phyloP scores from a whole-genome alignment of 2,888 invertebrate genomes.

The Epinotia ramella region DNA sequence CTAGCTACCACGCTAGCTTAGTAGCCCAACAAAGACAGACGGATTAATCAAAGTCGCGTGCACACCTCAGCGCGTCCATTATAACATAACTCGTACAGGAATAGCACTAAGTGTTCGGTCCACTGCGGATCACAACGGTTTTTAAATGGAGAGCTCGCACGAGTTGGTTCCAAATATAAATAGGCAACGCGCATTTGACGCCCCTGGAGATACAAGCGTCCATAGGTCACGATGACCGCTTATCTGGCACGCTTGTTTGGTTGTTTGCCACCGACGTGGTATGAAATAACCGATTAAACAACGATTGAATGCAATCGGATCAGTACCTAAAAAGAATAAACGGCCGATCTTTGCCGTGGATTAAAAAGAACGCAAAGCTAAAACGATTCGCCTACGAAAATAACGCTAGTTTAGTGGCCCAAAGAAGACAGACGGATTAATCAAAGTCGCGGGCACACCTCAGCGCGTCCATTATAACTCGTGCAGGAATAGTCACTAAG shows the following conservation, averaged over 20 bases:
- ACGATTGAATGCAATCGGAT: too few species aligned
- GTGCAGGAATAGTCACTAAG: slow-evolving; percentile 41
- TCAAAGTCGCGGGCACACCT: slow-evolving; percentile 45
- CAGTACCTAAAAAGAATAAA: too few species aligned
- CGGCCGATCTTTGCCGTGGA: too few species aligned
- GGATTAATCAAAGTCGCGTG: slow-evolving; percentile 45
- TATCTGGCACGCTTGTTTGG: too few species aligned
- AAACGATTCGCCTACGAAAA: background rate
- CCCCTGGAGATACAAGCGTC: too few species aligned
- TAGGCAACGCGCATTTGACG: too few species aligned
- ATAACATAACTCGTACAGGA: slow-evolving; percentile 33
- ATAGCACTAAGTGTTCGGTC: slow-evolving; percentile 36
- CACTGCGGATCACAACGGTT: background rate
- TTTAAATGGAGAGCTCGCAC: slow-evolving; percentile 7
- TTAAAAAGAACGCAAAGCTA: background rate
- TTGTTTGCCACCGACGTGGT: too few species aligned
- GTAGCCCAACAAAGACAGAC: slow-evolving; percentile 30
- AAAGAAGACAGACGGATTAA: slow-evolving; percentile 38
- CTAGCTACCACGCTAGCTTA: background rate
- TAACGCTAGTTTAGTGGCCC: slow-evolving; percentile 11
- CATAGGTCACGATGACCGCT: too few species aligned
- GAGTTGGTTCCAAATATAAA: too few species aligned
- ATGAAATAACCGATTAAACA: too few species aligned
- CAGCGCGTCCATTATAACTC: slow-evolving; percentile 39
- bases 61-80: slow-evolving; percentile 44